Conservation (phyloP, 2,797 vertebrate species). For the Scolopax rusticola region DNA sequence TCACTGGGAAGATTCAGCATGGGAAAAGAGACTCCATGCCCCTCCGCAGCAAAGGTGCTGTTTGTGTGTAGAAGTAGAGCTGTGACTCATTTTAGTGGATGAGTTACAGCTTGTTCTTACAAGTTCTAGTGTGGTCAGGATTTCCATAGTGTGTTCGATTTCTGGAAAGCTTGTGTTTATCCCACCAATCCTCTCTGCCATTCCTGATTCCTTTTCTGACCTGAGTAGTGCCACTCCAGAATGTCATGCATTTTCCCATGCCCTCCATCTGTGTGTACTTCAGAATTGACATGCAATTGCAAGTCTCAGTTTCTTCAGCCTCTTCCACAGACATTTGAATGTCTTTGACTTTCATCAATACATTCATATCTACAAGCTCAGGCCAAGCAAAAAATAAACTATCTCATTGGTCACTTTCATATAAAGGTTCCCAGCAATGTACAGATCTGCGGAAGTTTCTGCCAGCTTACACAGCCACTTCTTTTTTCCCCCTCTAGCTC, state of each 20-base stretch:
- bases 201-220: neutral
- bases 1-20: neutral
- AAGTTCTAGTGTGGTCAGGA: neutral
- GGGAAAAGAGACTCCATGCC: neutral
- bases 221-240: neutral
- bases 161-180: neutral
- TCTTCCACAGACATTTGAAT: neutral
- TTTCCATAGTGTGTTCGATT: neutral
- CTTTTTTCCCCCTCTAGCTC: neutral
- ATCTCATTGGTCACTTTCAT: neutral
- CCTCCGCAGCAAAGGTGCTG: neutral
- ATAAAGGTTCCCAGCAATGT: neutral
- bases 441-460: neutral
- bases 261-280: neutral
- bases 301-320: neutral
- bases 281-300: neutral
- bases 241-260: neutral
- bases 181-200: neutral
- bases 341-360: neutral
- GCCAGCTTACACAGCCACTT: neutral
- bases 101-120: neutral
- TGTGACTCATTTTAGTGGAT: neutral
- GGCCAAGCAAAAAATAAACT: neutral
- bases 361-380: neutral
- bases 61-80: neutral